These are phyloP conservation scores for Pelodiscus sinensis DNA, from an alignment of 2,113 vertebrate species.

Conservation along the genomic window DNA sequence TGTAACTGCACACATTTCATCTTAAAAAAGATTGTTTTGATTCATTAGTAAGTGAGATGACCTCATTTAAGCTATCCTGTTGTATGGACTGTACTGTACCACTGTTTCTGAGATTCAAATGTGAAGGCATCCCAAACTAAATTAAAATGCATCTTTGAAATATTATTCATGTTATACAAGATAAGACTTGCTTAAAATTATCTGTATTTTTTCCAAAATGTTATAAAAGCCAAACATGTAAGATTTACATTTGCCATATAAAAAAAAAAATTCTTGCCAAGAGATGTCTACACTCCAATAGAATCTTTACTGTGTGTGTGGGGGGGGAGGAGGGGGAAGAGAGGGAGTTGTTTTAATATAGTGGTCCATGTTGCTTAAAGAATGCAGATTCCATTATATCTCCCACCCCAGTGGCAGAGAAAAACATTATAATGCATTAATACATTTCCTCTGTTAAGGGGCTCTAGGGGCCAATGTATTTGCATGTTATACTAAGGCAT, in stretches of 20 bases:
- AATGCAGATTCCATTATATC: conserved; percentile 64
- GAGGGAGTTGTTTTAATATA: conserved; percentile 37
- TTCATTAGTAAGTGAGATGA: conserved; percentile 35
- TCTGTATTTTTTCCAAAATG: background rate
- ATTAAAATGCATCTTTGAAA: background rate
- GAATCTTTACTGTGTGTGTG: conserved; percentile 51
- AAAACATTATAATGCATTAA: conserved; percentile 65
- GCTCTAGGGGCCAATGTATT: conserved; percentile 67
- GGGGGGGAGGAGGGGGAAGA: no score
- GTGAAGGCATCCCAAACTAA: background rate
- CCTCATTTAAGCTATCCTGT: background rate
- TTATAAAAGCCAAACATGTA: conserved; percentile 43
- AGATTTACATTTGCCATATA: conserved; percentile 51
- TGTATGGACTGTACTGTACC: conserved; percentile 10
- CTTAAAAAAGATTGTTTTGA: conserved; percentile 41
- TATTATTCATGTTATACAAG: background rate
- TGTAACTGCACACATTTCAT: background rate
- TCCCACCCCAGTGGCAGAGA: conserved; percentile 51
- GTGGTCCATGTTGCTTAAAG: conserved; percentile 47
- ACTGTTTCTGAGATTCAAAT: conserved; percentile 29
- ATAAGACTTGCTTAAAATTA: background rate
- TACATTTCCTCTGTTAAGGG: conserved; percentile 34
- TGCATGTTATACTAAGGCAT: conserved; percentile 60
- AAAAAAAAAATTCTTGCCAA: conserved; percentile 49
- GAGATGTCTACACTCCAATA: conserved; percentile 51